phyloP scores from a whole-genome alignment of 2,888 invertebrate genomes.

The Pyrrhia umbra region DNA sequence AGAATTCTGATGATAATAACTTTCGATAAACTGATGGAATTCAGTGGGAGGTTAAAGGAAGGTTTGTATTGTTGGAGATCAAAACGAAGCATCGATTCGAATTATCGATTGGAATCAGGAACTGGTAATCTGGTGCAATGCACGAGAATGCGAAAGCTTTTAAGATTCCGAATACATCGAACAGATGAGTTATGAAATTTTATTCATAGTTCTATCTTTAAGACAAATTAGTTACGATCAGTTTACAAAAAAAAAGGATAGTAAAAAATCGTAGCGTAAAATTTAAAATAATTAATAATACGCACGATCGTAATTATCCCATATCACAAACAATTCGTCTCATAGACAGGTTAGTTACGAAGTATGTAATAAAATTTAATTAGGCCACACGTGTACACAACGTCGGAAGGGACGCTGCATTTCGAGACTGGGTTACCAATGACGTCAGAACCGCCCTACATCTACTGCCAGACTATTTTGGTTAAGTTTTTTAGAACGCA shows the following conservation, averaged over 20 bases:
- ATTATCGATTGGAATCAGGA: constrained; percentile 1
- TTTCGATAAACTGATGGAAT: background rate
- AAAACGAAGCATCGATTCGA: background rate
- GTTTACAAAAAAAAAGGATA: constrained; percentile 5
- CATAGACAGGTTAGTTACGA: constrained; percentile 46
- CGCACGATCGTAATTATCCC: constrained; percentile 8
- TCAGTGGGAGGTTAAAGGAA: background rate
- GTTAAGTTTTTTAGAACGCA: constrained; percentile 62
- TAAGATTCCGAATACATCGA: constrained; percentile 1
- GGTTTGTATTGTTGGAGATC: constrained; percentile 16
- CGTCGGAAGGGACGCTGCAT: constrained; percentile 77
- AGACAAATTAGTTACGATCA: too few relatives aligned
- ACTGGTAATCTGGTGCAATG: constrained; percentile 10
- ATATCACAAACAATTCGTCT: constrained; percentile 13
- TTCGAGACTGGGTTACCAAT: constrained; percentile 76
- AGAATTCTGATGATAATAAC: background rate
- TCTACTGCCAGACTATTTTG: constrained; percentile 68
- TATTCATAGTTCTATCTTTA: background rate
- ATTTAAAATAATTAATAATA: constrained; percentile 3
- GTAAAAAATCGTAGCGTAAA: constrained; percentile 12
- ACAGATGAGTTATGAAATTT: background rate
- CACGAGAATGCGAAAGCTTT: constrained; percentile 3
- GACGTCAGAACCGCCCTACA: constrained; percentile 83
- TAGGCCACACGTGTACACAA: constrained; percentile 75
- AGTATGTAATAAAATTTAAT: constrained; percentile 67